Evolutionary conservation across 2,888 invertebrate species (phyloP).

Genomic region (Hypena proboscidalis): DNA sequence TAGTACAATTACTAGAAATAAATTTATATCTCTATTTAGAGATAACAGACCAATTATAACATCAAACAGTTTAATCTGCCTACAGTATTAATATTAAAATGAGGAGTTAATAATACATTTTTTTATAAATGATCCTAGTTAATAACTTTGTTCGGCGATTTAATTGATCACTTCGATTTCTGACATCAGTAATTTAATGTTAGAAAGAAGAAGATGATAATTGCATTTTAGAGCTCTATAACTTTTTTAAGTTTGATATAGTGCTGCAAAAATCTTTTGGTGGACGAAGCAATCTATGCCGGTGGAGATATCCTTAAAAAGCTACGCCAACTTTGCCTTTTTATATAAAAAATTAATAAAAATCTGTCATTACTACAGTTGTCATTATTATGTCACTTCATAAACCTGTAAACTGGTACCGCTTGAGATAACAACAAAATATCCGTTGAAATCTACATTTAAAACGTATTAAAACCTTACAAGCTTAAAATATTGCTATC

Average conservation of each 20-base stretch:
- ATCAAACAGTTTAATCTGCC: slow-evolving; percentile 13
- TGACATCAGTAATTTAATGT: too few relatives aligned
- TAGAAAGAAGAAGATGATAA: too few relatives aligned
- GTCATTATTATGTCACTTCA: slow-evolving; percentile 7
- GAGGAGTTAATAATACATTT: slow-evolving; percentile 1
- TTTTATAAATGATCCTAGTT: too few relatives aligned
- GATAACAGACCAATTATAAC: slow-evolving; percentile 29
- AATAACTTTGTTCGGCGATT: too few relatives aligned
- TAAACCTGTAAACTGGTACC: slow-evolving; percentile 14
- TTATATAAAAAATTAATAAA: too few relatives aligned
- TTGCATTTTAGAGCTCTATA: too few relatives aligned
- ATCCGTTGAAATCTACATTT: slow-evolving; percentile 9
- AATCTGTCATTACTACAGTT: slow-evolving; percentile 1
- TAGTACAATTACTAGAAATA: slow-evolving; percentile 31
- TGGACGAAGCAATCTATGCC: too few relatives aligned
- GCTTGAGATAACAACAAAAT: slow-evolving; percentile 1
- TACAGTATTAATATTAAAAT: slow-evolving; percentile 3
- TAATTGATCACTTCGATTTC: too few relatives aligned
- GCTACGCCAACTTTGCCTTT: too few relatives aligned
- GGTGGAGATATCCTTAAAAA: too few relatives aligned
- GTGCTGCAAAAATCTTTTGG: too few relatives aligned
- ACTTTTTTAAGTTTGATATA: too few relatives aligned
- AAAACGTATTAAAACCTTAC: slow-evolving; percentile 39
- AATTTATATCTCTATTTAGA: slow-evolving; percentile 21
- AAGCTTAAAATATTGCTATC: slow-evolving; percentile 53